Conservation (phyloP, 35 echinoderm and acorn worm species). For the Anneissia japonica region DNA sequence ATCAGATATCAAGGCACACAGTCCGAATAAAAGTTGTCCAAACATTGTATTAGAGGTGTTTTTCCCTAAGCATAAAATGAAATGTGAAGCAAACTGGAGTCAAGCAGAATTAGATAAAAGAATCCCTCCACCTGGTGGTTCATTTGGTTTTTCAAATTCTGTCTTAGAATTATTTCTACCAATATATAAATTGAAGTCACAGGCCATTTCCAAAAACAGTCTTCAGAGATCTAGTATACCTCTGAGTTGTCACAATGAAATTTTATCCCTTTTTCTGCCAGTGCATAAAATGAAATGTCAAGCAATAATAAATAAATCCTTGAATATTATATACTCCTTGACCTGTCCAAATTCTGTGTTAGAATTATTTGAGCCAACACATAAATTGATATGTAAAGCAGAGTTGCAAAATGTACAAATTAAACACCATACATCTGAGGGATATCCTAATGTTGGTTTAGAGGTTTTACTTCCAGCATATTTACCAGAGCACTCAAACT, state of each 20-base stretch:
- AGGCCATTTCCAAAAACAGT: too few relatives aligned
- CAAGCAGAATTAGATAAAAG: not conserved
- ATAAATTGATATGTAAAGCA: not conserved
- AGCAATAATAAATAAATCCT: too few relatives aligned
- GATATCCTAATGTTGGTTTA: too few relatives aligned
- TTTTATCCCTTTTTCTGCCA: not conserved
- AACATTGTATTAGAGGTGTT: not conserved
- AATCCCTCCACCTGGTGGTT: not conserved
- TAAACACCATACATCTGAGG: too few relatives aligned
- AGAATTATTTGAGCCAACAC: not conserved
- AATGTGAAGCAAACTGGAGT: not conserved
- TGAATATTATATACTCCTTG: too few relatives aligned
- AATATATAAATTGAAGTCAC: not conserved
- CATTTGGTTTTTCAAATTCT: not conserved
- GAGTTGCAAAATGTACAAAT: too few relatives aligned
- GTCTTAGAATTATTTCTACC: not conserved
- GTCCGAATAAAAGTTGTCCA: not conserved
- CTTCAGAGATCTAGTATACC: too few relatives aligned
- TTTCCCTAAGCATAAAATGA: not conserved
- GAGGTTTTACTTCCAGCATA: too few relatives aligned
- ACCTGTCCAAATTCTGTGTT: not conserved
- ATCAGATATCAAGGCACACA: not conserved
- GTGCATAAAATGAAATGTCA: too few relatives aligned
- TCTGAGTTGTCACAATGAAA: too few relatives aligned
- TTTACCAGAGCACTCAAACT: too few relatives aligned